Evolutionary conservation across 2,888 invertebrate genomes (phyloP).

Genomic region (Caenorhabditis virilis): DNA sequence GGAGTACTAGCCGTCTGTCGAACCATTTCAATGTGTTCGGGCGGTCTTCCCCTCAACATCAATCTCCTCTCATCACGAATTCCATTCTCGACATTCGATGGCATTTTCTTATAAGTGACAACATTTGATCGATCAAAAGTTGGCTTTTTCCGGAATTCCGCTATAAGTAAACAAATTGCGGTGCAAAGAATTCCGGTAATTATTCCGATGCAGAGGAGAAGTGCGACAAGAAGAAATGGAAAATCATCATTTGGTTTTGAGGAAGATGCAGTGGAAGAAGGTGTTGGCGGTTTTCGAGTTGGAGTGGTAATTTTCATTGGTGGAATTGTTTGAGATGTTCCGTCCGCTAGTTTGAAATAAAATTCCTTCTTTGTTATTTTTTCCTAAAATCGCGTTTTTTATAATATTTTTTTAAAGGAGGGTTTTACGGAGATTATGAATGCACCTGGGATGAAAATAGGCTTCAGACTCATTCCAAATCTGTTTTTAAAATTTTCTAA

Average conservation of each 20-base stretch:
- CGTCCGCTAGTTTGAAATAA: conserved; percentile 18
- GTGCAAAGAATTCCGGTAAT: conserved; percentile 26
- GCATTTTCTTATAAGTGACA: conserved; percentile 15
- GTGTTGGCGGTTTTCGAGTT: background rate
- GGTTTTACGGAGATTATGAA: too few relatives aligned
- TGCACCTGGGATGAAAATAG: too few relatives aligned
- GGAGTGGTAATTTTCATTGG: background rate
- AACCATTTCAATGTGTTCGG: background rate
- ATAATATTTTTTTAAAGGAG: background rate
- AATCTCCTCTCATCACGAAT: background rate
- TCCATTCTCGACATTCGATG: background rate
- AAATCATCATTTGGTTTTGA: conserved; percentile 5
- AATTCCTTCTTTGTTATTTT: conserved; percentile 32
- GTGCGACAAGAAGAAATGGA: conserved; percentile 19
- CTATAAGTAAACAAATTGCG: conserved; percentile 17
- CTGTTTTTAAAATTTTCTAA: too few relatives aligned
- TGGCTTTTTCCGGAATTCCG: conserved; percentile 17
- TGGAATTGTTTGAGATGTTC: background rate
- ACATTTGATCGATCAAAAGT: conserved; percentile 21
- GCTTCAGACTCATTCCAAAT: too few relatives aligned
- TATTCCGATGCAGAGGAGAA: conserved; percentile 31
- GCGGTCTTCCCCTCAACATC: background rate
- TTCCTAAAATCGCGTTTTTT: conserved; percentile 5
- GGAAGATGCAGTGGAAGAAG: too few relatives aligned
- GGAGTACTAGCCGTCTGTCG: background rate